phyloP scores from a whole-genome alignment of 2,113 vertebrate species.

The Catharus minimus region DNA sequence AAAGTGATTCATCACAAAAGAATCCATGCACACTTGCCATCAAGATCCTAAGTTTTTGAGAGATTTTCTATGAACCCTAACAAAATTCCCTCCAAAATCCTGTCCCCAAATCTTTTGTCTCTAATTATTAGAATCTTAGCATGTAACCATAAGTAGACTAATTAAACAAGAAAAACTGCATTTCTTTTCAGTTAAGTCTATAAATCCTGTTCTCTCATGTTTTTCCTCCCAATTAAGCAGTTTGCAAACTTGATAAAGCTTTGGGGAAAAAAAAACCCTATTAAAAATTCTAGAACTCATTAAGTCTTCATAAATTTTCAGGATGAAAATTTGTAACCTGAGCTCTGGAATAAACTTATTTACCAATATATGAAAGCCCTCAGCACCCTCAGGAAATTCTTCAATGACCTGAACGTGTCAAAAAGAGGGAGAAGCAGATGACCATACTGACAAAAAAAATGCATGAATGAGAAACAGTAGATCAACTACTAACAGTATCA shows the following conservation, averaged over 20 bases:
- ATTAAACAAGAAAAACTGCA: conserved; percentile 9
- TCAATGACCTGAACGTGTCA: conserved; percentile 43
- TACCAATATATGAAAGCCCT: not conserved
- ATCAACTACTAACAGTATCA: not conserved
- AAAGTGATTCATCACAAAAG: not conserved
- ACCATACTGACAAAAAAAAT: not conserved
- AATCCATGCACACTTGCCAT: not conserved
- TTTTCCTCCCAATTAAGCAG: not conserved
- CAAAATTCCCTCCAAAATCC: conserved; percentile 1
- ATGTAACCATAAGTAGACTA: not conserved
- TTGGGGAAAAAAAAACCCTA: not conserved
- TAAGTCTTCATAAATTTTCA: not conserved
- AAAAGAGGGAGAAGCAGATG: not conserved
- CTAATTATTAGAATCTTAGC: not conserved
- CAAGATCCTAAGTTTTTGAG: not conserved
- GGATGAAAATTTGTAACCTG: not conserved
- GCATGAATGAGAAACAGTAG: not conserved
- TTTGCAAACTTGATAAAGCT: not conserved
- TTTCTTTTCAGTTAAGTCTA: conserved; percentile 15
- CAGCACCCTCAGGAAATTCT: not conserved
- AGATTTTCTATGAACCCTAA: not conserved
- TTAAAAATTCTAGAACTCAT: not conserved
- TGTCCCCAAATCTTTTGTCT: not conserved
- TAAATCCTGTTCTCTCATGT: not conserved
- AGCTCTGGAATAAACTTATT: not conserved